Conservation (phyloP, 37 sponge, comb jelly and placozoan species). For the Oscarella lobularis region DNA sequence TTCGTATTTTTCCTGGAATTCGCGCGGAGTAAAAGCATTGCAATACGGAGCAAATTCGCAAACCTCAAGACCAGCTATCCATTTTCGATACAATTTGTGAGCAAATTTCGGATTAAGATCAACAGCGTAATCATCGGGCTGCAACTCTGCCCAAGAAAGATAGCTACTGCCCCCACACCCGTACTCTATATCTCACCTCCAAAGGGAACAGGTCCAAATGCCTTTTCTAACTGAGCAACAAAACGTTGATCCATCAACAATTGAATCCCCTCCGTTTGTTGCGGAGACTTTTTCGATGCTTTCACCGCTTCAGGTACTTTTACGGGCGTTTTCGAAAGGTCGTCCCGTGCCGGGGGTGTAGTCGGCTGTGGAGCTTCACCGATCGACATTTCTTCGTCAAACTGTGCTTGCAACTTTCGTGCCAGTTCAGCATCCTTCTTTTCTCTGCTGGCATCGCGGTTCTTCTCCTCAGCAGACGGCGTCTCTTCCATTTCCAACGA, state of each 20-base stretch:
- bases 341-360: too few relatives aligned
- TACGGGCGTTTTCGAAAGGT: too few relatives aligned
- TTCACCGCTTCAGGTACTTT: too few relatives aligned
- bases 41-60: background rate
- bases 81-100: background rate
- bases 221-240: background rate
- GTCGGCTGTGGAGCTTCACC: too few relatives aligned
- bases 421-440: background rate
- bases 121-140: background rate
- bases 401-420: background rate
- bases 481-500: background rate
- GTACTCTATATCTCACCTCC: background rate
- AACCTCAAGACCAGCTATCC: background rate
- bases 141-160: background rate
- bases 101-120: background rate
- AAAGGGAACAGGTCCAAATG: background rate
- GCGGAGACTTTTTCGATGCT: too few relatives aligned
- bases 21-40: background rate
- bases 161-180: background rate
- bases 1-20: background rate
- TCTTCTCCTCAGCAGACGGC: background rate
- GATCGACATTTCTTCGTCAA: too few relatives aligned
- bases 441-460: background rate
- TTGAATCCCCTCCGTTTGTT: background rate
- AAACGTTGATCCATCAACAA: background rate